Percentiles rank a stretch among this genome's conserved stretches.
phyloP scores from a whole-genome alignment of 1,140 invertebrate genomes.

The Hycleus cichorii region DNA sequence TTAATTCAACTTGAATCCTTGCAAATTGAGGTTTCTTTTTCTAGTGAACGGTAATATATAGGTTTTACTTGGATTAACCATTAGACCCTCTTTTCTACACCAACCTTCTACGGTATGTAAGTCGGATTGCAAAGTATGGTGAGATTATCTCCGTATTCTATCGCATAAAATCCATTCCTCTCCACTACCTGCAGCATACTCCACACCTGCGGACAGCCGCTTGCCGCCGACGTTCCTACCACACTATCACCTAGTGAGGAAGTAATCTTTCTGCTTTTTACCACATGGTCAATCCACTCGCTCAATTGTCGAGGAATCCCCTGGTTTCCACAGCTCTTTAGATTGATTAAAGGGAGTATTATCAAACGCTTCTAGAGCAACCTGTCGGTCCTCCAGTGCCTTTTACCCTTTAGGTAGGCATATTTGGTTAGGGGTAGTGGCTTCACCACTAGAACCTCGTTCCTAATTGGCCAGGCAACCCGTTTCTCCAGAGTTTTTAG shows the following conservation, averaged over 20 bases:
- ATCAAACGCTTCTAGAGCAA: neutral
- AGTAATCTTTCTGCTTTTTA: neutral
- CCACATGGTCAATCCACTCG: neutral
- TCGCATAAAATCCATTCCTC: too few relatives aligned
- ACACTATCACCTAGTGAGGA: neutral
- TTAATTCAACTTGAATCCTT: too few relatives aligned
- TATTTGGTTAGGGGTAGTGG: neutral
- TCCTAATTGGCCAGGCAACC: conserved; percentile 17
- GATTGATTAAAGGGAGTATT: neutral
- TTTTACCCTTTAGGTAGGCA: neutral
- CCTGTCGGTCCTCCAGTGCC: neutral
- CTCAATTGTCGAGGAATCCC: neutral
- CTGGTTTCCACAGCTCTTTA: neutral
- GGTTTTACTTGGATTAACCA: neutral
- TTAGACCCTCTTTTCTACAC: neutral
- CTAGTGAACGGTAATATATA: neutral
- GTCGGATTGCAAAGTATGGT: too few relatives aligned
- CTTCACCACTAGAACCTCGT: neutral
- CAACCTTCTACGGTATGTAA: neutral
- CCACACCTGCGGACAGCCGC: conserved; percentile 1
- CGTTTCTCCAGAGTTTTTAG: conserved; percentile 26
- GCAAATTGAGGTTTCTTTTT: neutral
- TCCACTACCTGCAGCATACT: neutral
- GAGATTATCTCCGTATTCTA: too few relatives aligned
- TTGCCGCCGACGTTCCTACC: conserved; percentile 9